phyloP scores from a whole-genome alignment of 2,113 vertebrate genomes.

The Mionectes macconnelli region DNA sequence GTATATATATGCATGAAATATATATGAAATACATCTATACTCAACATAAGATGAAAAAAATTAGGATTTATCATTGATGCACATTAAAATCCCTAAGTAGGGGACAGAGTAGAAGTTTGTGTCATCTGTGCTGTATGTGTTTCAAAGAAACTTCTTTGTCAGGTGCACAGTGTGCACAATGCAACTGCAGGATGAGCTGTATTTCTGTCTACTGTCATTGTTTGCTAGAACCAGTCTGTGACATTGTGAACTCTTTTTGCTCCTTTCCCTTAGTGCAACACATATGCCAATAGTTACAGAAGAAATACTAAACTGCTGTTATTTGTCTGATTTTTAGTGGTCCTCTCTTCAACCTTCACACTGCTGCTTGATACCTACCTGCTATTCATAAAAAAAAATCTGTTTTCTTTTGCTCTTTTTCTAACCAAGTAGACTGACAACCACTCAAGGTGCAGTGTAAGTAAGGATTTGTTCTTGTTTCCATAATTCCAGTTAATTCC shows the following conservation, averaged over 20 bases:
- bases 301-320: neutral
- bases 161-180: neutral
- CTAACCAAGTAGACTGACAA: neutral
- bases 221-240: neutral
- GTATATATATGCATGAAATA: neutral
- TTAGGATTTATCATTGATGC: neutral
- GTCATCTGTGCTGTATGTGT: neutral
- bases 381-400: too few species aligned
- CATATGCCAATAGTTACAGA: neutral
- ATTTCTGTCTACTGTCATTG: neutral
- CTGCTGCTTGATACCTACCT: neutral
- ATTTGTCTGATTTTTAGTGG: neutral
- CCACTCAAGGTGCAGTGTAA: neutral
- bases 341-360: neutral
- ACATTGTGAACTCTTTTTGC: neutral
- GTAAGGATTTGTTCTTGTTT: neutral
- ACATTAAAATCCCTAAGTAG: neutral
- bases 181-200: neutral
- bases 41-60: neutral
- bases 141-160: neutral
- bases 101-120: neutral
- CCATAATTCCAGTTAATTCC: too few species aligned
- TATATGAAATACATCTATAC: neutral
- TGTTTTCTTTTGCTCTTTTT: neutral
- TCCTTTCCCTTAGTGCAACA: neutral